phyloP scores from a whole-genome alignment of 2,888 invertebrate species.

The Eilema griseolum region DNA sequence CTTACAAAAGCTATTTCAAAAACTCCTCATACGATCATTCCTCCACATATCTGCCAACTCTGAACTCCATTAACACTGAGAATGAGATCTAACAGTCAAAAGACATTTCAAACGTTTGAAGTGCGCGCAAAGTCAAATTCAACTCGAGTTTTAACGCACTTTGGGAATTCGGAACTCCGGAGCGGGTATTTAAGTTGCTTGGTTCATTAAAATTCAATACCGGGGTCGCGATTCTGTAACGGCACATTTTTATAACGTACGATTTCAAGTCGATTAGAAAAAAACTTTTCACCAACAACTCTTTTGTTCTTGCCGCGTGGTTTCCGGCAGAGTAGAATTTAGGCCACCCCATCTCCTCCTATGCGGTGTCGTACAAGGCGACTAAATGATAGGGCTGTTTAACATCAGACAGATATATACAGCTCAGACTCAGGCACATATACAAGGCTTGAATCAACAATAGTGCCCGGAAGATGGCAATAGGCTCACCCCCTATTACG shows the following conservation, averaged over 20 bases:
- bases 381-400: no score
- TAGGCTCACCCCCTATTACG: no score
- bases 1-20: constrained; percentile 11
- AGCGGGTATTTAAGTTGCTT: constrained; percentile 62
- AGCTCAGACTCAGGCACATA: no score
- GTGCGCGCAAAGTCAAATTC: constrained; percentile 37
- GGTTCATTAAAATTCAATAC: constrained; percentile 77
- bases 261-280: no score
- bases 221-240: constrained; percentile 20
- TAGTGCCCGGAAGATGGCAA: no score
- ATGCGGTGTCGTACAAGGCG: no score
- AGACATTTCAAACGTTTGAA: constrained; percentile 65
- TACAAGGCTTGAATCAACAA: no score
- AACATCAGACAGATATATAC: no score
- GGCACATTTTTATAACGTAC: background rate
- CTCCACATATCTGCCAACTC: background rate
- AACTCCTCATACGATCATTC: constrained; percentile 33
- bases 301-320: no score
- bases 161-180: constrained; percentile 55
- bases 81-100: constrained; percentile 63
- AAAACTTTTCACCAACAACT: no score
- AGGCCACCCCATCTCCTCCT: no score
- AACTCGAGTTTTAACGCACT: constrained; percentile 53
- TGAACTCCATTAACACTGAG: constrained; percentile 63
- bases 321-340: no score